Evolutionary conservation across 2,888 invertebrate species (phyloP).

Genomic region (Orthosia gothica): DNA sequence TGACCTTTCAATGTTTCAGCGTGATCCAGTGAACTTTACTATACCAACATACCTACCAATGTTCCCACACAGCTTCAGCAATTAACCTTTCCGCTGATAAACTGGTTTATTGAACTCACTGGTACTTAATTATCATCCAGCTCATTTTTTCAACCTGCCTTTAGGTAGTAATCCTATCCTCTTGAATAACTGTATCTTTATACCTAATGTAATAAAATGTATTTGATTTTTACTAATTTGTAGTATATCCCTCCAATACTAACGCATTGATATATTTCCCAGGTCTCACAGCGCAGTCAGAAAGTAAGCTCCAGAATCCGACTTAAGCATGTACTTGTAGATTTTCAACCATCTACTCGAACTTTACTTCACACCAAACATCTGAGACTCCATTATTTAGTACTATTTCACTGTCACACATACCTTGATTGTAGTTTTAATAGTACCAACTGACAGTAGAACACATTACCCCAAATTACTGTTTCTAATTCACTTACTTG

Average conservation of each 20-base stretch:
- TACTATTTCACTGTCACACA: conserved; percentile 66
- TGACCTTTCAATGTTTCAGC: neutral
- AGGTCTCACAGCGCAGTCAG: conserved; percentile 90
- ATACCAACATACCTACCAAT: neutral
- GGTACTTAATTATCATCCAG: conserved; percentile 3
- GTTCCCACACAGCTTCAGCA: neutral
- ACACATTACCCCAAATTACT: conserved; percentile 68
- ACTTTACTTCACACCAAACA: conserved; percentile 67
- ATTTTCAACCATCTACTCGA: conserved; percentile 68
- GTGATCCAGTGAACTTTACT: conserved; percentile 4
- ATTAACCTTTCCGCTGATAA: conserved; percentile 15
- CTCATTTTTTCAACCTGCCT: conserved; percentile 18
- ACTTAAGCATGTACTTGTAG: conserved; percentile 83
- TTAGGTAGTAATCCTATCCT: conserved; percentile 6
- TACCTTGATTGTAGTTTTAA: conserved; percentile 62
- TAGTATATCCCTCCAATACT: conserved; percentile 73
- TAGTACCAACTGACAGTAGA: conserved; percentile 64
- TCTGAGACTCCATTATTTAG: conserved; percentile 67
- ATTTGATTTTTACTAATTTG: conserved; percentile 41
- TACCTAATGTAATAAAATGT: conserved; percentile 10
- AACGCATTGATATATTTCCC: conserved; percentile 88
- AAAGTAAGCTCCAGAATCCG: conserved; percentile 86
- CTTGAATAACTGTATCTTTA: conserved; percentile 8
- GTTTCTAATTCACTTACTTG: conserved; percentile 80
- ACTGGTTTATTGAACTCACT: neutral